Evolutionary conservation across 2,888 invertebrate species (phyloP).

Genomic region (Anarsia innoxiella): DNA sequence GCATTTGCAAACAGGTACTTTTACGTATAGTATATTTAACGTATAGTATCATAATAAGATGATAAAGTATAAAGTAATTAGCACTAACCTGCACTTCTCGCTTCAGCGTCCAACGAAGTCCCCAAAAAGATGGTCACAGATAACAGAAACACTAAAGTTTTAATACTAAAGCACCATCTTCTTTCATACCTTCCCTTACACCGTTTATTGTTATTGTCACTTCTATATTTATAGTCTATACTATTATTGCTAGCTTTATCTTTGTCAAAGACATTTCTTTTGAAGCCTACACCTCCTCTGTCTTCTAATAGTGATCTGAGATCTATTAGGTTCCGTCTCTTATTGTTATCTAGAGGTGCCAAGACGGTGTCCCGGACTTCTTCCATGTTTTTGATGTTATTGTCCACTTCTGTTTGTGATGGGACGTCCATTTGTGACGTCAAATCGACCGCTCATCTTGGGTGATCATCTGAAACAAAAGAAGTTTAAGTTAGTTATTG

Average conservation of each 20-base stretch:
- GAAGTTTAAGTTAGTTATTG: constrained; percentile 12
- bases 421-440: constrained; percentile 37
- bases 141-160: constrained; percentile 56
- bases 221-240: constrained; percentile 19
- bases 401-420: too few relatives aligned
- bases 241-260: constrained; percentile 21
- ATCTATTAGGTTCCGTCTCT: constrained; percentile 50
- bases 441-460: constrained; percentile 58
- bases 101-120: constrained; percentile 43
- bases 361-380: constrained; percentile 28
- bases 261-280: constrained; percentile 26
- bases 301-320: constrained; percentile 54
- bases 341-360: constrained; percentile 45
- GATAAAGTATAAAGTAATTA: too few relatives aligned
- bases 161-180: constrained; percentile 60
- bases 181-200: constrained; percentile 39
- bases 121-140: constrained; percentile 51
- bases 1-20: too few relatives aligned
- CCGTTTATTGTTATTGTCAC: constrained; percentile 34
- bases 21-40: too few relatives aligned
- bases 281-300: constrained; percentile 43
- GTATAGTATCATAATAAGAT: too few relatives aligned
- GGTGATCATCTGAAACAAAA: constrained; percentile 60
- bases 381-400: constrained; percentile 38
- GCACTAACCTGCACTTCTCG: constrained; percentile 64